These are phyloP conservation scores for Pterocles gutturalis DNA, from an alignment of 2,113 vertebrate species.

Conservation along the genomic window DNA sequence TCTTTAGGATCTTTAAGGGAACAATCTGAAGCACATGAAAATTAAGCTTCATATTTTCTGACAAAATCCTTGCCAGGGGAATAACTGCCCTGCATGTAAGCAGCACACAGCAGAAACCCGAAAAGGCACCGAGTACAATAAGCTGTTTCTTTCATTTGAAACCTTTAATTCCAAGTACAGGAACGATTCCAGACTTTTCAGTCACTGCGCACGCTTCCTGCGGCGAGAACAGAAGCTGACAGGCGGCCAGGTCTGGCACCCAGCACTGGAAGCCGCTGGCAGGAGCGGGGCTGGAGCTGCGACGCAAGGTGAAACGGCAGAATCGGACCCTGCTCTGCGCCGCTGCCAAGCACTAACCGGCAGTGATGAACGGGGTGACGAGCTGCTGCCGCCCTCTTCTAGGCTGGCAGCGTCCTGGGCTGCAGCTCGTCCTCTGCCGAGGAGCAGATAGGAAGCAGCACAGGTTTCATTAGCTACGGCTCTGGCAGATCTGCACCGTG, in stretches of 20 bases:
- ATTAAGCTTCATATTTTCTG: neutral
- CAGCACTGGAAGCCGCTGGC: neutral
- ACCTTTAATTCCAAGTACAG: neutral
- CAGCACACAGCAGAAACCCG: neutral
- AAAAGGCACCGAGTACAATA: neutral
- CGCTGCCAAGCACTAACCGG: neutral
- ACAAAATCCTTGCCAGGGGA: neutral
- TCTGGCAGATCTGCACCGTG: fast-evolving
- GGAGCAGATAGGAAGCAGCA: neutral
- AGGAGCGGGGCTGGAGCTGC: neutral
- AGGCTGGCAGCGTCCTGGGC: neutral
- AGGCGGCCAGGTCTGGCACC: slow-evolving; percentile 33
- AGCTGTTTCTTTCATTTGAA: slow-evolving; percentile 1
- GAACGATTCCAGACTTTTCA: neutral
- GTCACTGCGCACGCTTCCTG: neutral
- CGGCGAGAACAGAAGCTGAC: neutral
- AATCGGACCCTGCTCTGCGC: fast-evolving
- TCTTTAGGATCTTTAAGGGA: neutral
- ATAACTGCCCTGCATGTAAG: neutral
- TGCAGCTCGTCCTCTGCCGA: neutral
- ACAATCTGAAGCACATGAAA: neutral
- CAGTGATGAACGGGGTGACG: neutral
- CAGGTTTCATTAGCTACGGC: fast-evolving
- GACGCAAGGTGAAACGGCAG: neutral
- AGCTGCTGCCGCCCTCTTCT: neutral